phyloP scores from a whole-genome alignment of 2,888 invertebrate genomes.

The Metellina segmentata region DNA sequence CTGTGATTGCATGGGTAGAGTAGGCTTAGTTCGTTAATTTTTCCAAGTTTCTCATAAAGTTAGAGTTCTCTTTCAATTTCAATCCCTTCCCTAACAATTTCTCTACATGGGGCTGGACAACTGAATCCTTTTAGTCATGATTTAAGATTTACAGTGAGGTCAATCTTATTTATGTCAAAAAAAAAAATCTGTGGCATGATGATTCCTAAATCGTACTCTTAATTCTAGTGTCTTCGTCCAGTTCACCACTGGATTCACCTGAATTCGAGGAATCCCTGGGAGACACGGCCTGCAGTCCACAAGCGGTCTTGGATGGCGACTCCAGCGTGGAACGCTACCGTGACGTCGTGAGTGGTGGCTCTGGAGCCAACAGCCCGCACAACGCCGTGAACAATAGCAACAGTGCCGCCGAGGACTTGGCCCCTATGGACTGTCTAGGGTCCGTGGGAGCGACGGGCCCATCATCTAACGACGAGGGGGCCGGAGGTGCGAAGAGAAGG shows the following conservation, averaged over 20 bases:
- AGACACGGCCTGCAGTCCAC: slow-evolving; percentile 22
- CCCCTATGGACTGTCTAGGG: slow-evolving; percentile 12
- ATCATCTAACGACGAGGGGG: slow-evolving; percentile 60
- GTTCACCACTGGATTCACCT: slow-evolving; percentile 62
- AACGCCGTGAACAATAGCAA: slow-evolving; percentile 9
- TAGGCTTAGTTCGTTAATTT: no score
- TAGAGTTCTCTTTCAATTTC: no score
- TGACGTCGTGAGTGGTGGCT: slow-evolving; percentile 70
- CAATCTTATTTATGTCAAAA: no score
- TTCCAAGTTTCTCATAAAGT: no score
- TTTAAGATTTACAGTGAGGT: no score
- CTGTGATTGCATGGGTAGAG: no score
- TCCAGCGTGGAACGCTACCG: slow-evolving; percentile 63
- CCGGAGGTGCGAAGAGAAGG: slow-evolving; percentile 93
- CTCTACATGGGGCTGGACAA: no score
- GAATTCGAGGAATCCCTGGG: slow-evolving; percentile 68
- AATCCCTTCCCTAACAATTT: no score
- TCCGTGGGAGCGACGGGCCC: slow-evolving; percentile 40
- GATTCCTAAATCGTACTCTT: background rate
- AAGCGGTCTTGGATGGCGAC: slow-evolving; percentile 18
- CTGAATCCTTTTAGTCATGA: no score
- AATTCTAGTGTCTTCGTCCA: slow-evolving; percentile 37
- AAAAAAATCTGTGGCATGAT: no score
- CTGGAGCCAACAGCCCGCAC: slow-evolving; percentile 67
- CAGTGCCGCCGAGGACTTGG: slow-evolving; percentile 41